phyloP scores from a whole-genome alignment of 1,140 invertebrate genomes.

The Listronotus oregonensis region DNA sequence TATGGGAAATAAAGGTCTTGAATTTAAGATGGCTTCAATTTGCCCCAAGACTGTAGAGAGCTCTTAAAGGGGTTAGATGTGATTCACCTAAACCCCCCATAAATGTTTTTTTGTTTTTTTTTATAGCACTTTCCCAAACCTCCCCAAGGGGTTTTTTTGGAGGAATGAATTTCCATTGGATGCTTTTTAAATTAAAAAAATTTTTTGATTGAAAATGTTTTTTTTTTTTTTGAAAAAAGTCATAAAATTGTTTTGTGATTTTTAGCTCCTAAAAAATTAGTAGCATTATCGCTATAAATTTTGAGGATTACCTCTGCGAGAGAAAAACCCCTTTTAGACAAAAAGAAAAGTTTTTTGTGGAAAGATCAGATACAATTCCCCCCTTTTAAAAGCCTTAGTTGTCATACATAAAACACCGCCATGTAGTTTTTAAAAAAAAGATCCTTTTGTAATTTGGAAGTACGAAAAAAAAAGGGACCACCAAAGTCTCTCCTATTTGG shows the following conservation, averaged over 20 bases:
- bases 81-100: conserved; percentile 25
- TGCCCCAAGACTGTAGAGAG: conserved; percentile 46
- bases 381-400: not conserved
- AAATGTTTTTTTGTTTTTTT: conserved; percentile 43
- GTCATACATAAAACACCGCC: not conserved
- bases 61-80: conserved; percentile 36
- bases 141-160: conserved; percentile 48
- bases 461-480: too few species aligned
- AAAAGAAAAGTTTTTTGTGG: not conserved
- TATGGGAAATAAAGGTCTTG: conserved; percentile 37
- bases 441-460: too few species aligned
- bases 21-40: conserved; percentile 52
- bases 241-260: too few species aligned
- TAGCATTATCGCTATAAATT: conserved; percentile 10
- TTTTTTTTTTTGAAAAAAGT: too few species aligned
- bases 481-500: not conserved
- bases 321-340: conserved; percentile 6
- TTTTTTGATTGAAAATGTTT: too few species aligned
- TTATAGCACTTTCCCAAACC: conserved; percentile 55
- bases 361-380: not conserved
- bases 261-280: not conserved
- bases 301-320: not conserved
- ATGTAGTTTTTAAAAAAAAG: not conserved
- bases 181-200: too few species aligned
- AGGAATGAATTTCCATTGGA: conserved; percentile 56